Conservation (phyloP, 1,140 invertebrate genomes). For the Dendroctonus ponderosae region DNA sequence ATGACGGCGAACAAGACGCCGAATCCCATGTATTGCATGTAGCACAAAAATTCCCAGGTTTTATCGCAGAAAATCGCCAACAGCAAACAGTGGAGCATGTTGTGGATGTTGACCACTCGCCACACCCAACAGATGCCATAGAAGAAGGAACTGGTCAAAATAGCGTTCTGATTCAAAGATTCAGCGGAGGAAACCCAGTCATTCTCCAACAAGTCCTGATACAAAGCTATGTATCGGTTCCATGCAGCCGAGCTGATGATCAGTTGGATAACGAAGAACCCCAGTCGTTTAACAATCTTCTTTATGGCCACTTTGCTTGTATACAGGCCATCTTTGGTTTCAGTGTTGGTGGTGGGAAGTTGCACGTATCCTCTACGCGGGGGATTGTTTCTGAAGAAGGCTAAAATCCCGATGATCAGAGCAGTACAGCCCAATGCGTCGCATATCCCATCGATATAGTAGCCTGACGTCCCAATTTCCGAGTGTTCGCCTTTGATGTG, state of each 20-base stretch:
- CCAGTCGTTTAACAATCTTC: conserved; percentile 63
- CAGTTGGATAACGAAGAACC: conserved; percentile 67
- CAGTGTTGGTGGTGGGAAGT: conserved; percentile 54
- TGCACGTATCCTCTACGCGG: conserved; percentile 66
- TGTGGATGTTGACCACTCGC: conserved; percentile 78
- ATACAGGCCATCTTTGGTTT: conserved; percentile 58
- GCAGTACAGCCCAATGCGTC: conserved; percentile 70
- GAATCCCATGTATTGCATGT: conserved; percentile 63
- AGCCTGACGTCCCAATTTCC: conserved; percentile 68
- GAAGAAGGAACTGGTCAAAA: conserved; percentile 66
- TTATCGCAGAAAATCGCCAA: conserved; percentile 79
- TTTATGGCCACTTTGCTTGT: conserved; percentile 63
- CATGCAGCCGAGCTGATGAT: conserved; percentile 70
- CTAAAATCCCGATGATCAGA: conserved; percentile 63
- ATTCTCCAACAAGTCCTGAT: conserved; percentile 71
- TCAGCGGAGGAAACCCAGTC: conserved; percentile 54
- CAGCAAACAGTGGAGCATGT: conserved; percentile 71
- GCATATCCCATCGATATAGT: conserved; percentile 72
- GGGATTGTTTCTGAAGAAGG: conserved; percentile 67
- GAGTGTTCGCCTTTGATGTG: conserved; percentile 69
- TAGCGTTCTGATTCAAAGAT: conserved; percentile 56
- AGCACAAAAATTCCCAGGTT: conserved; percentile 67
- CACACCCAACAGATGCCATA: conserved; percentile 73
- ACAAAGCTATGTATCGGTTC: conserved; percentile 78
- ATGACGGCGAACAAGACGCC: conserved; percentile 57